phyloP scores from a whole-genome alignment of 2,888 invertebrate species.

The Ditylenchus weischeri region DNA sequence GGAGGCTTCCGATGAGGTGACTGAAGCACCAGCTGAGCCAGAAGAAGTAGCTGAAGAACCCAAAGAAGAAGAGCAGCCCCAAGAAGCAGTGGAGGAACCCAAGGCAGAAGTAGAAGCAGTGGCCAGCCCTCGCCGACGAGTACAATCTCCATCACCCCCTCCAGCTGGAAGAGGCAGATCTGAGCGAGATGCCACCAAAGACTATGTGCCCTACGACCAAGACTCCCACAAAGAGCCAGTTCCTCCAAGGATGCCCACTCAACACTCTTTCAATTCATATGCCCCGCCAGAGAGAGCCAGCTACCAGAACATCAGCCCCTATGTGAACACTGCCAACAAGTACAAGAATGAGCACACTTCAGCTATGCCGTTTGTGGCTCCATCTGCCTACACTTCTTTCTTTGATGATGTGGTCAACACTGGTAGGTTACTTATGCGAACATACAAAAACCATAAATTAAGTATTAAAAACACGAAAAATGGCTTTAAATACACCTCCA shows the following conservation, averaged over 20 bases:
- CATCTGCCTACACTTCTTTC: slow-evolving; percentile 50
- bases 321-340: slow-evolving; percentile 48
- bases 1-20: background rate
- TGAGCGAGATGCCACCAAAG: slow-evolving; percentile 36
- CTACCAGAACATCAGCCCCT: slow-evolving; percentile 52
- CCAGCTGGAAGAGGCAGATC: slow-evolving; percentile 5
- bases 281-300: slow-evolving; percentile 50
- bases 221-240: slow-evolving; percentile 51
- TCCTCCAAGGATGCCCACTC: slow-evolving; percentile 52
- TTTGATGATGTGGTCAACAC: slow-evolving; percentile 57
- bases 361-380: slow-evolving; percentile 41
- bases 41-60: slow-evolving; percentile 11
- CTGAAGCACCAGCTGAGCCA: slow-evolving; percentile 20
- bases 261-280: slow-evolving; percentile 55
- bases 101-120: slow-evolving; percentile 25
- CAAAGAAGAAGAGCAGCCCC: background rate
- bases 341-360: slow-evolving; percentile 52
- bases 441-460: no score
- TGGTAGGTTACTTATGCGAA: no score
- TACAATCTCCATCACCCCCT: slow-evolving; percentile 24
- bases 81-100: slow-evolving; percentile 24
- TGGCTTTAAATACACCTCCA: no score
- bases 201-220: slow-evolving; percentile 42
- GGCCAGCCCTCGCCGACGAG: slow-evolving; percentile 11
- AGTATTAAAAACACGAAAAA: no score